phyloP scores from a whole-genome alignment of 2,797 vertebrate species.

The Columba guinea region DNA sequence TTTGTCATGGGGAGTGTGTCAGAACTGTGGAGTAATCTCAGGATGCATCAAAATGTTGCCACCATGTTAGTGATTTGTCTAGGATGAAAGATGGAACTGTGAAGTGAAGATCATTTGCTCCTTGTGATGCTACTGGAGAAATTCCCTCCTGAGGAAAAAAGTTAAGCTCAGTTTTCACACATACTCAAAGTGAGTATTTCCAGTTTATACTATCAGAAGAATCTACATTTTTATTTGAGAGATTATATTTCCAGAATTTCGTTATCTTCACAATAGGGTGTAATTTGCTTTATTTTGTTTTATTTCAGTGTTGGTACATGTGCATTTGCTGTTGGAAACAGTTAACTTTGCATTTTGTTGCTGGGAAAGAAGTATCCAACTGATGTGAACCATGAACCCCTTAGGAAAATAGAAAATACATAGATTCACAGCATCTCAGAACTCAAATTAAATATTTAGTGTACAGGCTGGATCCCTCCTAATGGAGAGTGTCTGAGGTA shows the following conservation, averaged over 20 bases:
- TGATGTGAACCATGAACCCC: slow-evolving; percentile 11
- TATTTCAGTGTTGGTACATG: background rate
- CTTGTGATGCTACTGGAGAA: background rate
- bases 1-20: background rate
- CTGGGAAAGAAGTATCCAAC: background rate
- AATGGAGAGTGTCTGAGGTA: slow-evolving; percentile 43
- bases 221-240: background rate
- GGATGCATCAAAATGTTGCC: background rate
- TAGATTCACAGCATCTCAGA: background rate
- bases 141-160: background rate
- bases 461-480: slow-evolving; percentile 1
- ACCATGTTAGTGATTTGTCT: background rate
- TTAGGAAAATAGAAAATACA: slow-evolving; percentile 2
- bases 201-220: background rate
- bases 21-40: background rate
- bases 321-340: background rate
- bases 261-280: background rate
- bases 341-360: background rate
- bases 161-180: background rate
- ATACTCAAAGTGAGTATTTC: background rate
- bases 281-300: background rate
- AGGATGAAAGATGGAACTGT: background rate
- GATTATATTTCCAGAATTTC: background rate
- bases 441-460: slow-evolving; percentile 52
- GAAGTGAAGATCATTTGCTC: background rate